Base-by-base conservation (phyloP, 2,797 vertebrate genomes). In the Ptychobarbus kaznakovi region DNA sequence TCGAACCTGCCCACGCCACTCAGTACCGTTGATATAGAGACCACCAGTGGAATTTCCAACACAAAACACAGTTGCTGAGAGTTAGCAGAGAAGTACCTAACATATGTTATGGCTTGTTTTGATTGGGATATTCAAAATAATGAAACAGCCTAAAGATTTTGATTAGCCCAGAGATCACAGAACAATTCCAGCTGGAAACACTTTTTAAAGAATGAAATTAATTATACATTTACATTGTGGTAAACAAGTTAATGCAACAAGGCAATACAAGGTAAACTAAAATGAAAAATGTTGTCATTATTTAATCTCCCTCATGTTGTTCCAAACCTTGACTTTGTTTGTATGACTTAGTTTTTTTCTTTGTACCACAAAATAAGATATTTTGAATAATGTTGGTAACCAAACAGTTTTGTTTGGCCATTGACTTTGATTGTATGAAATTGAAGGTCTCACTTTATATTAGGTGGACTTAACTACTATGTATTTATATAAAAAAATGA, bases 1-100 rank as follows among this genome's bases (percentile, higher is more conserved):
- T 93, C 92, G 92, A 84, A 84, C 75, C 82, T 87, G 90, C 92
- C 92, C 90, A 91, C 86, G 46, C 91, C 91, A 93, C 87, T 89
- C 89, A 89, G 77, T 88, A 79, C 84, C 83, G 86, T 81, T 83
- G 89, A 88, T 90, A 87, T 87, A 91, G 89, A 74, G 89, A 86
- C 84, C 32, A 84, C 84, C 76, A 40, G 61, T 69, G 38, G 66
- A 74, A 70, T 84, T 84, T 84, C 49, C 38, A 76, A 68, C 73
- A 78, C 93, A 92, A 93, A 93, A 94, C 93, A 94, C 82, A 77
- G 63, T 84, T 78, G 73, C 81, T 76, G 35, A 56, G 32, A 84
- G 82, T 68, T 83, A 65, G 32, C 58, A 40, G 58, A 74, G 9
- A 74, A 63, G 40, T 75, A 18, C 22, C 11, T 74, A 83, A 83